A percentile compares a stretch with the other conserved stretches of the same genome.
These are phyloP conservation scores for Eriosoma lanigerum DNA, from an alignment of 1,140 invertebrate genomes.

Conservation along the genomic window DNA sequence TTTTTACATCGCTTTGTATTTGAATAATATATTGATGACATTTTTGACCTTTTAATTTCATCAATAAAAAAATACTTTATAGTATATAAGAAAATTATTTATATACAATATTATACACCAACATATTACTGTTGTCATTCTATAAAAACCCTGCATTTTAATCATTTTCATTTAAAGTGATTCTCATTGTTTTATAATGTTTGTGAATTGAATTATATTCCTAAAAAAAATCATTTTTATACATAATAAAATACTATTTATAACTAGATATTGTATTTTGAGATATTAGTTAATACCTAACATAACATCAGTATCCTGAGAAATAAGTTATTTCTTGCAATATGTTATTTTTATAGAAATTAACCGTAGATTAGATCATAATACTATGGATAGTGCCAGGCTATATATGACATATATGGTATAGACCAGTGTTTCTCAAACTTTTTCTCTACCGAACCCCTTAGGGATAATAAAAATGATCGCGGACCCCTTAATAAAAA, in stretches of 20 bases:
- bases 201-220: constrained; percentile 49
- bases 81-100: too few relatives aligned
- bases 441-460: too few relatives aligned
- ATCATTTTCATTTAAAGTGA: constrained; percentile 12
- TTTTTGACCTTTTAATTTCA: not conserved
- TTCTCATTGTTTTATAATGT: constrained; percentile 31
- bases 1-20: constrained; percentile 45
- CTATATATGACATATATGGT: too few relatives aligned
- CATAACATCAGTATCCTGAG: not conserved
- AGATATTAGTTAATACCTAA: not conserved
- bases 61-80: constrained; percentile 24
- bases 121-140: constrained; percentile 23
- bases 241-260: constrained; percentile 44
- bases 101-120: too few relatives aligned
- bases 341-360: too few relatives aligned
- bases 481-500: too few relatives aligned
- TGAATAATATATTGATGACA: constrained; percentile 39
- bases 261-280: not conserved
- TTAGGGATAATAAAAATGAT: too few relatives aligned
- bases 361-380: too few relatives aligned
- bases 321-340: constrained; percentile 1
- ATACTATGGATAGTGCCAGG: too few relatives aligned
- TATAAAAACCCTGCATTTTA: constrained; percentile 27
- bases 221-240: constrained; percentile 34
- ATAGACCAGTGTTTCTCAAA: too few relatives aligned